phyloP scores from a whole-genome alignment of 2,113 vertebrate species.

The Phalacrocorax pelagicus region DNA sequence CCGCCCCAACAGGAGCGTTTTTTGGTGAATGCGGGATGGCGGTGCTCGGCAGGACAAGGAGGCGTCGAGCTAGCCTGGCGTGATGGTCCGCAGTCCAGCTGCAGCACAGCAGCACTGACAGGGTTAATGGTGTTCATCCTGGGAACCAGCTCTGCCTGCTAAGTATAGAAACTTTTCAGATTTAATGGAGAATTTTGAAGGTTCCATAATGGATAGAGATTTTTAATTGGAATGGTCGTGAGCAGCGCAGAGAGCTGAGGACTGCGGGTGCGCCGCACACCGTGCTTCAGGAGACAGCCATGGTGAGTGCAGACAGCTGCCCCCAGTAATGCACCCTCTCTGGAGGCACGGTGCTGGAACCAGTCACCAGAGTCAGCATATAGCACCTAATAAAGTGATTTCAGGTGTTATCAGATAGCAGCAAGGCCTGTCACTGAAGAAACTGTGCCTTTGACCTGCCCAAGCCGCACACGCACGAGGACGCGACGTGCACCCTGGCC shows the following conservation, averaged over 20 bases:
- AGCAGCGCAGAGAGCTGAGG: background rate
- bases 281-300: background rate
- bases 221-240: background rate
- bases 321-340: background rate
- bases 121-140: background rate
- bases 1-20: accelerated
- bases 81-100: too few species aligned
- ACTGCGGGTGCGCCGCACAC: background rate
- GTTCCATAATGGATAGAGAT: background rate
- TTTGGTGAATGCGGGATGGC: accelerated
- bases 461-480: background rate
- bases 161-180: background rate
- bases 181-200: background rate
- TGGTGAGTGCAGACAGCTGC: background rate
- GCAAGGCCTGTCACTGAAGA: background rate
- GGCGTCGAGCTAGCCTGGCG: background rate
- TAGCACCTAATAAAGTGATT: background rate
- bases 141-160: background rate
- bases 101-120: background rate
- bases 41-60: accelerated
- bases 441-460: background rate
- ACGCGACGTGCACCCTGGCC: accelerated
- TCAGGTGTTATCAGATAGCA: background rate
- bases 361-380: background rate
- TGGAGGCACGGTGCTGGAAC: background rate